Percentiles rank a stretch among this genome's conserved stretches.
Conservation (phyloP, 2,113 vertebrate genomes). For the Centrocercus urophasianus region DNA sequence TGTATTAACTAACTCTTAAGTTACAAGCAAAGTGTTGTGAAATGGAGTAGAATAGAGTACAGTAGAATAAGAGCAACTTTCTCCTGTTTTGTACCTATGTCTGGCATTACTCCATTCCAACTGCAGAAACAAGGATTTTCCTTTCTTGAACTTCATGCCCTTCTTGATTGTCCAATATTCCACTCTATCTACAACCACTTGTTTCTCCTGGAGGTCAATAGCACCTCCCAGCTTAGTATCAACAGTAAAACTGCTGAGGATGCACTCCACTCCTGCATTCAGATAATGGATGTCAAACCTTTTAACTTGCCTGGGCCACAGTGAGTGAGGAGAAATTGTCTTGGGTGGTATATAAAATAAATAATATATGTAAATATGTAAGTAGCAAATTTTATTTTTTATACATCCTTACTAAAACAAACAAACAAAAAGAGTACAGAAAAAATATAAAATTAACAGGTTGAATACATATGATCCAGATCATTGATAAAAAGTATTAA, state of each 20-base stretch:
- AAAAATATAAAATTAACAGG: too few relatives aligned
- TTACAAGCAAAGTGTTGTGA: constrained; percentile 12
- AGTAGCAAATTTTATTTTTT: too few relatives aligned
- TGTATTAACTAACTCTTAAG: constrained; percentile 28
- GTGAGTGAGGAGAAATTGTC: not conserved
- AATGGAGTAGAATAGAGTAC: not conserved
- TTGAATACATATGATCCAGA: not conserved
- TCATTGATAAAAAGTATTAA: not conserved
- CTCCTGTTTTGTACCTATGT: not conserved
- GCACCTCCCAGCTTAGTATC: not conserved
- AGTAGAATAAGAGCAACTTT: not conserved
- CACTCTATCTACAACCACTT: not conserved
- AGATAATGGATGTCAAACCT: not conserved
- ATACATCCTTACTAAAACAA: too few relatives aligned
- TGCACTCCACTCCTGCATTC: not conserved
- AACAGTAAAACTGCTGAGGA: not conserved
- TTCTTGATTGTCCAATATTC: not conserved
- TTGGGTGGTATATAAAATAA: too few relatives aligned
- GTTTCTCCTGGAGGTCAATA: not conserved
- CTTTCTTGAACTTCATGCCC: not conserved
- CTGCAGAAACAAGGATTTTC: not conserved
- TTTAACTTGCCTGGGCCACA: not conserved
- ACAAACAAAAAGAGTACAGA: too few relatives aligned
- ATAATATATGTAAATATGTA: too few relatives aligned
- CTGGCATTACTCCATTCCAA: not conserved